Evolutionary conservation across 2,888 invertebrate species (phyloP).

Genomic region (Dione juno): DNA sequence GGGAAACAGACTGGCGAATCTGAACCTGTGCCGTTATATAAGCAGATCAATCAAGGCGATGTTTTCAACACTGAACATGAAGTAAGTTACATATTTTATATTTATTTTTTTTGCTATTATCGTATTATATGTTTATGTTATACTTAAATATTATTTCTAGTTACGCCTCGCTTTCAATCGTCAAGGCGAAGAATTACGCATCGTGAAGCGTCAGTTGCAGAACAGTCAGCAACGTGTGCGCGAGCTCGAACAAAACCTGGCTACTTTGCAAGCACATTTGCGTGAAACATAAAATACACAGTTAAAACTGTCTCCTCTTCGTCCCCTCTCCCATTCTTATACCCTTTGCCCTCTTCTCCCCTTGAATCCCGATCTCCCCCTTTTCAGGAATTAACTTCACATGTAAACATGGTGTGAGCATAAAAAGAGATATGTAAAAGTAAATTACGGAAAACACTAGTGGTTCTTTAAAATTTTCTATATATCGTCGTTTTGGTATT

Average conservation of each 20-base stretch:
- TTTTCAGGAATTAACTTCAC: not conserved
- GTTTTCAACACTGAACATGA: constrained; percentile 84
- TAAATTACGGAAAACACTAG: not conserved
- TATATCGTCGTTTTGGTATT: no score
- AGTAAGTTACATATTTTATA: constrained; percentile 56
- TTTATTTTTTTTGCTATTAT: not conserved
- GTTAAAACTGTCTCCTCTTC: not conserved
- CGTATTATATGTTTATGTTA: no score
- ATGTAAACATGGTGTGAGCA: not conserved
- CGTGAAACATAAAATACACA: constrained; percentile 51
- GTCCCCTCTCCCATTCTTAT: not conserved
- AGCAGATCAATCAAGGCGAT: constrained; percentile 84
- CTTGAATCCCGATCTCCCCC: not conserved
- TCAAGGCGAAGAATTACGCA: constrained; percentile 90
- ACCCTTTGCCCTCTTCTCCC: not conserved
- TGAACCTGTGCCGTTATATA: constrained; percentile 80
- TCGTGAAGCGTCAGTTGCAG: constrained; percentile 89
- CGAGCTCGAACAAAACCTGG: constrained; percentile 90
- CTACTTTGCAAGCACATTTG: constrained; percentile 80
- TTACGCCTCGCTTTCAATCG: constrained; percentile 89
- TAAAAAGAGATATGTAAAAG: not conserved
- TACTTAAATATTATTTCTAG: constrained; percentile 65
- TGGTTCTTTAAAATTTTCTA: not conserved
- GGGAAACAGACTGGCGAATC: constrained; percentile 82
- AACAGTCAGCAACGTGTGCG: constrained; percentile 91